Evolutionary conservation across 2,888 invertebrate species (phyloP).

Genomic region (Stenchaetothrips biformis): DNA sequence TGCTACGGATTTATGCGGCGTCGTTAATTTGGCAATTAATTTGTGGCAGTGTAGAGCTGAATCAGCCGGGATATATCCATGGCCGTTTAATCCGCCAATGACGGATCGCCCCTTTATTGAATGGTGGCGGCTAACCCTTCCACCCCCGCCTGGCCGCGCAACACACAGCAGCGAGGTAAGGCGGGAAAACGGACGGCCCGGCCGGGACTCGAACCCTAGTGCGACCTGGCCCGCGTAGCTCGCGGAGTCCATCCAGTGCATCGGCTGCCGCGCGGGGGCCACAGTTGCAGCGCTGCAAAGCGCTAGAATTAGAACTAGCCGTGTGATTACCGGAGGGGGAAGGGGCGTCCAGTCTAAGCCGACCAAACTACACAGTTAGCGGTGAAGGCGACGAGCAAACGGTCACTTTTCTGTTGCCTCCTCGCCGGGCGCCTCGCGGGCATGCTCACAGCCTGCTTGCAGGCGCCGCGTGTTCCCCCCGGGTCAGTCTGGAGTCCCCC

Average conservation of each 20-base stretch:
- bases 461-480: not conserved
- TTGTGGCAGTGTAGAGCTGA: too few species aligned
- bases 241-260: not conserved
- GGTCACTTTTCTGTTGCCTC: too few species aligned
- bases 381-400: too few species aligned
- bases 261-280: not conserved
- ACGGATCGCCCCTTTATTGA: conserved; percentile 18
- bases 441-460: not conserved
- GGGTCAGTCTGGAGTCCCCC: not conserved
- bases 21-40: too few species aligned
- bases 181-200: not conserved
- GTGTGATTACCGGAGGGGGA: not conserved
- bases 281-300: not conserved
- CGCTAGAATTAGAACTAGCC: conserved; percentile 13
- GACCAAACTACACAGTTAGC: too few species aligned
- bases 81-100: conserved; percentile 17
- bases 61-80: too few species aligned
- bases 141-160: not conserved
- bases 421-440: too few species aligned
- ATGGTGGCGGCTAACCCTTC: not conserved
- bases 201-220: not conserved
- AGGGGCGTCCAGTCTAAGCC: not conserved
- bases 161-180: not conserved
- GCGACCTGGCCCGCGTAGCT: not conserved
- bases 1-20: too few species aligned